phyloP scores from a whole-genome alignment of 2,888 invertebrate genomes.

The Megamerina dolium region DNA sequence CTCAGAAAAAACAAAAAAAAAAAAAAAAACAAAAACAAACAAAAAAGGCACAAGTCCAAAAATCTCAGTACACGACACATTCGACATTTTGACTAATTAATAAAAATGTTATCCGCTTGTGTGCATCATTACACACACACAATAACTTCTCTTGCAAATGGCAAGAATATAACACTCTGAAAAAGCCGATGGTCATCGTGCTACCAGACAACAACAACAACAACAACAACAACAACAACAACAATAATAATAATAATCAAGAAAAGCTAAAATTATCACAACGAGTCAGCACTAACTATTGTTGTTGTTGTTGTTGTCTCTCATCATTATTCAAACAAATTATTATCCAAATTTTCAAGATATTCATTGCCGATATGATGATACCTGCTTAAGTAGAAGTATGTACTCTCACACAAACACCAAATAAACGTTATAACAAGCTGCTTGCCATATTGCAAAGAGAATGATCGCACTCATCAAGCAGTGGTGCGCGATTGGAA shows the following conservation, averaged over 20 bases:
- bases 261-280: not conserved
- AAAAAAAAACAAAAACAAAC: not conserved
- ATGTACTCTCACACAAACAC: too few species aligned
- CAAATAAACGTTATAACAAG: too few species aligned
- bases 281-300: not conserved
- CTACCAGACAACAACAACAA: too few species aligned
- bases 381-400: too few species aligned
- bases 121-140: conserved; percentile 19
- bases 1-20: not conserved
- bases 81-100: conserved; percentile 25
- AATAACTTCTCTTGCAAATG: conserved; percentile 9
- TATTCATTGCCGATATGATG: conserved; percentile 21
- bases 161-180: too few species aligned
- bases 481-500: too few species aligned
- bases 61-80: conserved; percentile 20
- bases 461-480: too few species aligned
- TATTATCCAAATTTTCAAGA: conserved; percentile 28
- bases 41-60: too few species aligned
- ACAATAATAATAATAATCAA: too few species aligned
- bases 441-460: too few species aligned
- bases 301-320: conserved; percentile 2
- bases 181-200: too few species aligned
- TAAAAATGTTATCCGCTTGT: conserved; percentile 23
- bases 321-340: conserved; percentile 30
- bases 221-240: too few species aligned